Evolutionary conservation across 2,888 invertebrate genomes (phyloP).

Genomic region (Cloeon dipterum): DNA sequence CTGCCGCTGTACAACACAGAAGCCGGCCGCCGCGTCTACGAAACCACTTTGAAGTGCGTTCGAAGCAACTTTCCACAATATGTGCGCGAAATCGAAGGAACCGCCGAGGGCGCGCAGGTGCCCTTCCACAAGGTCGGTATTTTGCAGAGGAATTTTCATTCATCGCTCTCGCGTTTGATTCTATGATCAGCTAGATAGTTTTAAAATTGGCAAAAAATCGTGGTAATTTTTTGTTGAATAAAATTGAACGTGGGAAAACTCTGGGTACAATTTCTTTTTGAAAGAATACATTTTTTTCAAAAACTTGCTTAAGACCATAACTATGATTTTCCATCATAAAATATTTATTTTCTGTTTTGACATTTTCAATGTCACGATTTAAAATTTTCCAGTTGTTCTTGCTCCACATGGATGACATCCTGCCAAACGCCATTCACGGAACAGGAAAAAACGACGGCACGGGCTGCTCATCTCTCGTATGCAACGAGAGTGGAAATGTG

Average conservation of each 20-base stretch:
- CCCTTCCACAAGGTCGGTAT: conserved; percentile 52
- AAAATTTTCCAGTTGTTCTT: conserved; percentile 56
- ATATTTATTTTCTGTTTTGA: too few relatives aligned
- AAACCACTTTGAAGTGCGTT: conserved; percentile 44
- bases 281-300: too few relatives aligned
- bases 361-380: too few relatives aligned
- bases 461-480: conserved; percentile 56
- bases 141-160: too few relatives aligned
- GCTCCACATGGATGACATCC: conserved; percentile 62
- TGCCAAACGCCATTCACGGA: conserved; percentile 31
- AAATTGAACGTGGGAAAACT: too few relatives aligned
- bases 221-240: too few relatives aligned
- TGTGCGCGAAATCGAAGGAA: conserved; percentile 56
- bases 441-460: conserved; percentile 26
- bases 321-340: too few relatives aligned
- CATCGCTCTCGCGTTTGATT: too few relatives aligned
- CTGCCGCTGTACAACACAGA: conserved; percentile 46
- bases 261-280: too few relatives aligned
- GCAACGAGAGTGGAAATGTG: conserved; percentile 43
- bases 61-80: conserved; percentile 56
- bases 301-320: too few relatives aligned
- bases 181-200: too few relatives aligned
- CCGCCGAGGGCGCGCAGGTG: conserved; percentile 65
- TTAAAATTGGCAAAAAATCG: too few relatives aligned
- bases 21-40: conserved; percentile 44